Conservation (phyloP, 2,113 vertebrate species). For the Cacatua alba region DNA sequence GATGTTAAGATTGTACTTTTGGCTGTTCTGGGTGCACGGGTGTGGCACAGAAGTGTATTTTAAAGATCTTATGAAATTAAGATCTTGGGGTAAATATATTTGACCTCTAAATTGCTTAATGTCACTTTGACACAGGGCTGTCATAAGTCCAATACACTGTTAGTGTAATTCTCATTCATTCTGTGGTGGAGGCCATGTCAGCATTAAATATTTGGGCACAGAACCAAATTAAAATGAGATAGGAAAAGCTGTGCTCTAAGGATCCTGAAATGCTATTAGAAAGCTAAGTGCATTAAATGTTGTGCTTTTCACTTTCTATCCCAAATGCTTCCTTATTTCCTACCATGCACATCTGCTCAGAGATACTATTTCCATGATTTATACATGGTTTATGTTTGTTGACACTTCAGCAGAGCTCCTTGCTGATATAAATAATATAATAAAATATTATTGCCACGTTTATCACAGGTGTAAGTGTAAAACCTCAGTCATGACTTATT, state of each 20-base stretch:
- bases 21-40: rapidly evolving
- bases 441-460: neutral
- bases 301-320: neutral
- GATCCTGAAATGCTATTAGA: neutral
- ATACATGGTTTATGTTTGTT: neutral
- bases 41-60: neutral
- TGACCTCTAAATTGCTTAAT: neutral
- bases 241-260: neutral
- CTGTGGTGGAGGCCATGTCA: neutral
- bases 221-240: neutral
- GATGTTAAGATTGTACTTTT: neutral
- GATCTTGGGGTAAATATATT: neutral
- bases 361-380: neutral
- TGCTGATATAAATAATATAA: neutral
- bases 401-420: neutral
- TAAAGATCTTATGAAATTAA: neutral
- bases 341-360: neutral
- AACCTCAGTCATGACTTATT: neutral
- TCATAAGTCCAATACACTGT: neutral
- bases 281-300: neutral
- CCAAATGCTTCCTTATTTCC: neutral
- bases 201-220: neutral
- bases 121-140: neutral
- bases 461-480: neutral
- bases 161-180: neutral